These are phyloP conservation scores for Himalopsyche japonica DNA, from an alignment of 2,888 invertebrate genomes.

Conservation along the genomic window DNA sequence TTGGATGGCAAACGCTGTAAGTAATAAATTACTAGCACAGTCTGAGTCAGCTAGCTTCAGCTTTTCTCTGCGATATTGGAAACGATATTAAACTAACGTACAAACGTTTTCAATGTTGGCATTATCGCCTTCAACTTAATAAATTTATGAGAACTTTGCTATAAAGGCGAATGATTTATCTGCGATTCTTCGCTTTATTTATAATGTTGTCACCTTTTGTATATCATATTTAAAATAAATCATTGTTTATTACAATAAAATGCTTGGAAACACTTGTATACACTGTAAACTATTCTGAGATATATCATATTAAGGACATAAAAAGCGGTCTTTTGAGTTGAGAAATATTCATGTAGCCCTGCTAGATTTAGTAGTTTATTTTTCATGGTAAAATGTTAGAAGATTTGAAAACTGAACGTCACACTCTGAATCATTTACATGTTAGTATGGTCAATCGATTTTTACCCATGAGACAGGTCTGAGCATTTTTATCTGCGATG, in stretches of 20 bases:
- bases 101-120: background rate
- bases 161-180: background rate
- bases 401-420: background rate
- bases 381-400: too few relatives aligned
- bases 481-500: too few relatives aligned
- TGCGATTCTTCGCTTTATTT: background rate
- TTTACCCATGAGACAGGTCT: too few relatives aligned
- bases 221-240: background rate
- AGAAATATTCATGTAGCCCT: too few relatives aligned
- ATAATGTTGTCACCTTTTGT: background rate
- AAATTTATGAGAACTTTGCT: background rate
- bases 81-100: background rate
- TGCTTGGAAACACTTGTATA: background rate
- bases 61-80: background rate
- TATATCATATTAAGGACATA: background rate
- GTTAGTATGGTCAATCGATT: too few relatives aligned
- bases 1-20: constrained; percentile 13
- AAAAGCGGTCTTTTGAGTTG: too few relatives aligned
- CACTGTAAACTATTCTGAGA: too few relatives aligned
- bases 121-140: background rate
- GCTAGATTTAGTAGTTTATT: too few relatives aligned
- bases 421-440: too few relatives aligned
- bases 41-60: background rate
- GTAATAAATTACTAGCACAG: constrained; percentile 6
- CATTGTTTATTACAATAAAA: background rate